These are phyloP conservation scores for Orycteropus afer DNA, from an alignment of 2,113 vertebrate species.

Conservation along the genomic window DNA sequence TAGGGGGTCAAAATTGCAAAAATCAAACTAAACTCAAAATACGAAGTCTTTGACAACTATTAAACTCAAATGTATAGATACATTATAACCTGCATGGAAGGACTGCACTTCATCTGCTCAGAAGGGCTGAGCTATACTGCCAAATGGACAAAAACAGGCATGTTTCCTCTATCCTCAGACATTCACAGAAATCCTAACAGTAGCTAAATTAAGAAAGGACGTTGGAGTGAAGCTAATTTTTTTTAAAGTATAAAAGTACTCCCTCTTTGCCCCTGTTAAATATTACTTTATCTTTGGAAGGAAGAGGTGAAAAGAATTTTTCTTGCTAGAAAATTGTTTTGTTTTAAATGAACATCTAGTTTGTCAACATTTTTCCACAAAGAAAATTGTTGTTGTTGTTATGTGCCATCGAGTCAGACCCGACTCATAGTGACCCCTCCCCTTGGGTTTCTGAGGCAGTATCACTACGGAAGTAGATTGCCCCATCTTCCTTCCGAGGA, in stretches of 20 bases:
- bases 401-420: too few species aligned
- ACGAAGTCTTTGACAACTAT: too few species aligned
- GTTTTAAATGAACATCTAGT: background rate
- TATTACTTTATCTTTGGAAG: conserved; percentile 33
- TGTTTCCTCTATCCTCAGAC: background rate
- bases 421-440: too few species aligned
- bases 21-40: conserved; percentile 53
- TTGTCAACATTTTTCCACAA: background rate
- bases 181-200: background rate
- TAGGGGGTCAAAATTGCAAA: background rate
- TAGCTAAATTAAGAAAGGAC: background rate
- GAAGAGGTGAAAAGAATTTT: background rate
- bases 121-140: background rate
- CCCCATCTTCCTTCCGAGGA: too few species aligned
- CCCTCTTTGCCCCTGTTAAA: background rate
- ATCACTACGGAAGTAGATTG: too few species aligned
- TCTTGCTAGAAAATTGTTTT: conserved; percentile 15
- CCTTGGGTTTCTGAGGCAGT: too few species aligned
- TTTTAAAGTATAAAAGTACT: background rate
- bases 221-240: background rate
- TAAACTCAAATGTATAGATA: background rate
- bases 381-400: too few species aligned
- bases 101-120: background rate
- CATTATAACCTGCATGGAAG: background rate
- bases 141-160: background rate